Percentiles rank a stretch among this genome's conserved stretches.
Evolutionary conservation across 35 echinoderm and acorn worm genomes (phyloP).

Genomic region (Hemicentrotus pulcherrimus): DNA sequence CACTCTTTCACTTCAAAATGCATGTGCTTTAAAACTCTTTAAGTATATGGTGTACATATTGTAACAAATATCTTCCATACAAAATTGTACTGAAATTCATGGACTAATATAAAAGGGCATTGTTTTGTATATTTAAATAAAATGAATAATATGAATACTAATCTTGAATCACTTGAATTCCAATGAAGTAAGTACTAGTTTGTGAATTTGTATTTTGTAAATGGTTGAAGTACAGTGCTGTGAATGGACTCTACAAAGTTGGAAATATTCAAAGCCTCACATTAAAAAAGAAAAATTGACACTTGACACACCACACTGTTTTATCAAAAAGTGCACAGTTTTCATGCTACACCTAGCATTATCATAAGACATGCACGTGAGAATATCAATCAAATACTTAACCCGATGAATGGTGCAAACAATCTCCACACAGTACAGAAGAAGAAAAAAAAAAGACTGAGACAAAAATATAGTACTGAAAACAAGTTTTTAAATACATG

Average conservation of each 20-base stretch:
- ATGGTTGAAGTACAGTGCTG: background rate
- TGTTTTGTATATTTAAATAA: background rate
- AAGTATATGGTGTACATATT: background rate
- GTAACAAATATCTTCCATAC: background rate
- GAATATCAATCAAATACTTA: background rate
- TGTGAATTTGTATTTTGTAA: background rate
- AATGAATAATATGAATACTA: background rate
- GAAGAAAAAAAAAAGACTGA: background rate
- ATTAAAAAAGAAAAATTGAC: background rate
- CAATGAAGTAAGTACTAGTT: background rate
- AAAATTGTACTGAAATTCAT: background rate
- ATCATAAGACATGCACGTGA: background rate
- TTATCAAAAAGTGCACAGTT: background rate
- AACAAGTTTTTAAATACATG: background rate
- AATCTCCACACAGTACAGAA: background rate
- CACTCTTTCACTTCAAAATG: background rate
- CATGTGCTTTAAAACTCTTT: background rate
- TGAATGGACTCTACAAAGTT: background rate
- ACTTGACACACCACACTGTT: background rate
- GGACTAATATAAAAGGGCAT: background rate
- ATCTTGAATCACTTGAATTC: background rate
- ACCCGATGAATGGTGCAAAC: background rate
- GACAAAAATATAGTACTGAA: conserved; percentile 8
- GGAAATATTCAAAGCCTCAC: background rate
- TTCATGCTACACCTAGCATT: background rate